Base-by-base conservation (phyloP, 2,888 invertebrate species). In the Cyaniris semiargus region DNA sequence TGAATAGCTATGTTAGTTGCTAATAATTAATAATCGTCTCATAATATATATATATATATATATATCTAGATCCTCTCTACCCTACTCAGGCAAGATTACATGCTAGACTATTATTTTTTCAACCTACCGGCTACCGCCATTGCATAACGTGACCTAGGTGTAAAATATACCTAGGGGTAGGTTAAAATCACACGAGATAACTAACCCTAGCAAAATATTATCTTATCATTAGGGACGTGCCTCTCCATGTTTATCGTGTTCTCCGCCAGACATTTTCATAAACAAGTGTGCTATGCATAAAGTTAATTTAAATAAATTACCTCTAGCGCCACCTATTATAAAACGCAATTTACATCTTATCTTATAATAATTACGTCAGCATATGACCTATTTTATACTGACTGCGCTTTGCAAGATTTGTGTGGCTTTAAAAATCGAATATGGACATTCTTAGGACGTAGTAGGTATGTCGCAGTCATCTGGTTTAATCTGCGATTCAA, bases 231-330 rank as follows among this genome's bases (percentile, higher is more conserved):
- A 66, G 15, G 18, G 27, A 27, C 66, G 66, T 66, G 66, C 27
- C 66, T 66, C 27, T 1, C 1, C 27, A 18, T 66, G 66, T 66
- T 66, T 66, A 18, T 5, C 66, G 5, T 66, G 66, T 5, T 27
- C 60, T 31, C 15, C 6, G 66, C 4, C 66, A 66, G 66, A 31
- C 66, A 66, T 66, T 66, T 66, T 31, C 66, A 66, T 66, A 66
- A 66, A 31, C 66, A 18, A 66, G 66, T 66, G 66, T 66, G 27
- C 66, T 31, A 31, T 66, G 66, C 66, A 66, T 66, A 66, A 31
- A 66, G 27, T 66, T 66, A 66, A 66, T 66, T 27, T 66, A 66
- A 66, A 66, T 66, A 66, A 66, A 66, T 66, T 66, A 66, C 66
- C 66, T 66, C 66, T 18, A 66, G 27, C 18, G 13, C 27, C 66